Evolutionary conservation across 2,797 vertebrate genomes (phyloP).

Genomic region (Sternotherus odoratus): DNA sequence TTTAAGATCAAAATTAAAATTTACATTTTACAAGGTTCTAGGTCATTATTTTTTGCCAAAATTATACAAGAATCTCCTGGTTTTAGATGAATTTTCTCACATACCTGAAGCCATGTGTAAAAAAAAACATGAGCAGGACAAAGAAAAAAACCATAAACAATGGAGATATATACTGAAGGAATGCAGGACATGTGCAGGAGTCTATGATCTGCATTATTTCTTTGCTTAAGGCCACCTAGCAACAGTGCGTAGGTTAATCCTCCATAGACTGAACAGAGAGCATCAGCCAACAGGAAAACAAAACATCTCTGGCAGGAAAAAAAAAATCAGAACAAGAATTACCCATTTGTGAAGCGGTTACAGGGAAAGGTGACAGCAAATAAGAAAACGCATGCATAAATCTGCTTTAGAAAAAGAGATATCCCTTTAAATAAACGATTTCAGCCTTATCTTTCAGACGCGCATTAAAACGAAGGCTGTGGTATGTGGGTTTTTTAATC

Average conservation of each 20-base stretch:
- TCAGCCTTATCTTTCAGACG: background rate
- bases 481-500: background rate
- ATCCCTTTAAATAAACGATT: slow-evolving; percentile 53
- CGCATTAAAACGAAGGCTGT: background rate
- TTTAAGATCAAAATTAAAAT: slow-evolving; percentile 43
- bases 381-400: slow-evolving; percentile 24
- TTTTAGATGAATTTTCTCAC: background rate
- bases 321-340: slow-evolving; percentile 53
- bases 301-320: slow-evolving; percentile 54
- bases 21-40: background rate
- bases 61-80: slow-evolving; percentile 30
- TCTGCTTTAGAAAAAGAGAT: slow-evolving; percentile 53
- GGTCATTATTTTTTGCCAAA: slow-evolving; percentile 27
- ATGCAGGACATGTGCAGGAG: slow-evolving; percentile 33
- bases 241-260: slow-evolving; percentile 70
- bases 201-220: slow-evolving; percentile 54
- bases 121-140: slow-evolving; percentile 49
- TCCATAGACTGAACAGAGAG: slow-evolving; percentile 70
- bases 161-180: slow-evolving; percentile 41
- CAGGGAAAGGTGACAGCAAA: slow-evolving; percentile 50
- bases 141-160: background rate
- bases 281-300: slow-evolving; percentile 74
- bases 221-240: slow-evolving; percentile 69
- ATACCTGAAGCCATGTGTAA: background rate
- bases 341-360: slow-evolving; percentile 52